Percentiles rank a stretch among this genome's conserved stretches.
These are phyloP conservation scores for Phalangium opilio DNA, from an alignment of 2,888 invertebrate species.

Conservation along the genomic window DNA sequence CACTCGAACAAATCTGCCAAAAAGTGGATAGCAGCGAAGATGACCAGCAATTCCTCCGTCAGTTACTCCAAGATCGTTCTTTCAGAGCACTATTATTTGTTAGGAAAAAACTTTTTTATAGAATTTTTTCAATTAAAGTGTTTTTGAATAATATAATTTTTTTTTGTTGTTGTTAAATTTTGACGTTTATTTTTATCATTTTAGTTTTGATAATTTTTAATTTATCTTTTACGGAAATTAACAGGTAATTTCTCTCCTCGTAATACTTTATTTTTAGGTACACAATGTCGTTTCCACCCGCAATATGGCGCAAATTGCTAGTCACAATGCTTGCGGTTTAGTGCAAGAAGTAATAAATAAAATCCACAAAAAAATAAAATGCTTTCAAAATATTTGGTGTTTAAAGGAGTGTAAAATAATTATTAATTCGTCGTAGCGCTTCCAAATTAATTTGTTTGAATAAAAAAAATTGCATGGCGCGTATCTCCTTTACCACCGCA, in stretches of 20 bases:
- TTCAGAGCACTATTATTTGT: constrained; percentile 68
- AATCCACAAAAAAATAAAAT: not conserved
- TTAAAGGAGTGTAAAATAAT: no score
- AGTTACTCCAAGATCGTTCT: constrained; percentile 67
- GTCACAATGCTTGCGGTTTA: constrained; percentile 11
- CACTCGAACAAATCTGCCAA: constrained; percentile 63
- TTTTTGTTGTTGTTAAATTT: not conserved
- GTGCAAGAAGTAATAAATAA: constrained; percentile 14
- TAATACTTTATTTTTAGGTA: constrained; percentile 33
- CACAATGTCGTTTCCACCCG: constrained; percentile 42
- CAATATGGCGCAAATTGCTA: constrained; percentile 12
- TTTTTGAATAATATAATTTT: not conserved
- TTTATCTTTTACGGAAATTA: not conserved
- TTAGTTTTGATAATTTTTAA: not conserved
- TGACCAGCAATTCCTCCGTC: constrained; percentile 69
- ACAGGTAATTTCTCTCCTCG: not conserved
- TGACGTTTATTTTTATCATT: no score
- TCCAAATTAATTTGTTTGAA: no score
- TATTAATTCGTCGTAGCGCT: no score
- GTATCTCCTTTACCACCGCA: no score
- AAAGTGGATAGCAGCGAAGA: constrained; percentile 53
- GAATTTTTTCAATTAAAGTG: not conserved
- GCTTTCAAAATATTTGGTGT: constrained; percentile 6
- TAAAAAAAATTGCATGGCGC: no score
- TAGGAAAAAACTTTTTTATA: constrained; percentile 1